Evolutionary conservation across 2,113 vertebrate genomes (phyloP), one percentile per base, ranked within the genome.

Genomic region (Ursus arctos): DNA sequence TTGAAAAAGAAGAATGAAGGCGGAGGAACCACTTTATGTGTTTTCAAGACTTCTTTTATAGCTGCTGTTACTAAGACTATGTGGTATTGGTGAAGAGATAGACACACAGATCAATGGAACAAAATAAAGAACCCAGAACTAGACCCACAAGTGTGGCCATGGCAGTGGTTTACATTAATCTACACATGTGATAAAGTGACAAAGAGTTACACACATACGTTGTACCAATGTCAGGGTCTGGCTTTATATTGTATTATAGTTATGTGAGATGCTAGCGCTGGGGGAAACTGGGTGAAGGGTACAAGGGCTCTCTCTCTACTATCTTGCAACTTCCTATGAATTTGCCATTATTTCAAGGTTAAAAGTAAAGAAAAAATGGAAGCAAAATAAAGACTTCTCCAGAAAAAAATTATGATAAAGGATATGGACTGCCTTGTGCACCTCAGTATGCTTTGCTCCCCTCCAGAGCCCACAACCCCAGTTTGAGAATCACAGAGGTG

Each of bases 261-360:
- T 90, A 72, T 16, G 13, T 49, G 86, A 57, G 57, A 28, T 36
- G 36, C 49, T 51, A 33, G 65, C 31, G 7, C 9, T 61, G 59
- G 65, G 65, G 24, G 2, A 49, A 77, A 51, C 43, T 53, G 43
- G 33, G 49, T n/a, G 43, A 31, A 92, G 40, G 40, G 21, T 15
- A 53, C 65, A 26, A 0, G 2, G 65, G 14, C 15, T 53, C 55
- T 86, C 76, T 69, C 14, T 47, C n/a, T 36, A 43, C 2, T 11
- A 24, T 28, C 71, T 89, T 71, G 76, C 18, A 61, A 71, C 36
- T 88, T 80, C n/a, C 11, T 92, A 26, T 80, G 53, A 84, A 74
- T 55, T 76, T 93, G 49, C 11, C 49, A n/a, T 88, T 94, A 31
- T 53, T 94, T 93, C 36, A 90, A 87, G 77, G 67, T 86, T 76